Conservation (phyloP, 2,113 vertebrate species). For the Isichthys henryi region DNA sequence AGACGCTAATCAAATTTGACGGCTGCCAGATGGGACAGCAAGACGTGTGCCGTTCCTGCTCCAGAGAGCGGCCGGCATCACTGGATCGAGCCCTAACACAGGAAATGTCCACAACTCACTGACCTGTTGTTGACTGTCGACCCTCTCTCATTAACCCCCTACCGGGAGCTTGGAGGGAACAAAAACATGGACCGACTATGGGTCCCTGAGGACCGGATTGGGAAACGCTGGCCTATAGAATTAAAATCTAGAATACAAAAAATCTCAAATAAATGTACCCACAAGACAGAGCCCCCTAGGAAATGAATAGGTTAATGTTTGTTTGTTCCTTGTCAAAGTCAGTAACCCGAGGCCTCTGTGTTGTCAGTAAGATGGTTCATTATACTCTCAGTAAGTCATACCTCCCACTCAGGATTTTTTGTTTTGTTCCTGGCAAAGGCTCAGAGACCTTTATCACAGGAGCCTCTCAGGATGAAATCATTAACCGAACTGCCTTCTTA, state of each 20-base stretch:
- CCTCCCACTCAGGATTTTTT: conserved; percentile 51
- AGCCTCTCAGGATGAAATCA: conserved; percentile 63
- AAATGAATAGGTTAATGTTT: not conserved
- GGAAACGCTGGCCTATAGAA: not conserved
- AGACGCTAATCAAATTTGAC: conserved; percentile 57
- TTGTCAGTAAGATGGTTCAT: conserved; percentile 15
- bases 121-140: not conserved
- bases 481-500: conserved; percentile 63
- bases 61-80: not conserved
- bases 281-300: not conserved
- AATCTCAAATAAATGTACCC: not conserved
- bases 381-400: conserved; percentile 47
- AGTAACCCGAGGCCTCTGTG: not conserved
- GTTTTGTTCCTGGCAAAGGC: conserved; percentile 44
- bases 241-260: not conserved
- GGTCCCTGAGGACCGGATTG: not conserved
- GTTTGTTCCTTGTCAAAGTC: not conserved
- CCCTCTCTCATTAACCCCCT: not conserved
- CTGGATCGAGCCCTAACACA: not conserved
- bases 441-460: conserved; percentile 53
- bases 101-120: not conserved
- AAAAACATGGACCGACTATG: not conserved
- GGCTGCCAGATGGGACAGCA: conserved; percentile 55
- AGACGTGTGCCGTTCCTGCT: not conserved
- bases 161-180: not conserved